Conservation (phyloP, 2,113 vertebrate genomes). For the Phoxinus phoxinus region DNA sequence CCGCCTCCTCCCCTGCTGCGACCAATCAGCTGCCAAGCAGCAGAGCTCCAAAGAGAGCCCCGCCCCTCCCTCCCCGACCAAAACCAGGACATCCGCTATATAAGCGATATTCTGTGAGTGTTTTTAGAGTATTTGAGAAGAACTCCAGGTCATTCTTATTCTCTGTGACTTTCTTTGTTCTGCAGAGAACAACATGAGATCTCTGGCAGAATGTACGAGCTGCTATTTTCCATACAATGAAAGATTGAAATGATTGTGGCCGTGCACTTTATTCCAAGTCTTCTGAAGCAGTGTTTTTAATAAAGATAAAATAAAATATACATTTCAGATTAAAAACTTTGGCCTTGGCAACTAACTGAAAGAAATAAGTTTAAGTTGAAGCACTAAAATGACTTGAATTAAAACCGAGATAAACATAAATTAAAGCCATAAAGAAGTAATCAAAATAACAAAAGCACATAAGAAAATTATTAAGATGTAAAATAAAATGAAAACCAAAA, state of each 20-base stretch:
- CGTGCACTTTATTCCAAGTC: background rate
- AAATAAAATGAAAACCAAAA: background rate
- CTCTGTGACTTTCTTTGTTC: background rate
- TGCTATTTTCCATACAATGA: background rate
- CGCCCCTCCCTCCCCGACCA: conserved; percentile 91
- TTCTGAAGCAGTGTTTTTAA: background rate
- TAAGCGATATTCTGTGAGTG: conserved; percentile 81
- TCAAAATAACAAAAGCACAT: too few relatives aligned
- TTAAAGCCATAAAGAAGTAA: background rate
- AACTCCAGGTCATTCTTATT: background rate
- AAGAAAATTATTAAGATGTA: background rate
- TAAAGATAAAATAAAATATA: background rate
- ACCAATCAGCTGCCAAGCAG: conserved; percentile 80
- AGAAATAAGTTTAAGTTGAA: too few relatives aligned
- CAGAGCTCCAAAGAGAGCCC: conserved; percentile 78
- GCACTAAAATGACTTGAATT: background rate
- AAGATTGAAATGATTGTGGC: background rate
- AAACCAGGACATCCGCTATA: conserved; percentile 91
- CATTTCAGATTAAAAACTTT: background rate
- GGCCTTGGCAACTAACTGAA: background rate
- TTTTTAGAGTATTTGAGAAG: background rate
- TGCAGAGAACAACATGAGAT: background rate
- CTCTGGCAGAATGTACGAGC: background rate
- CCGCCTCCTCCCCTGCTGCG: conserved; percentile 70
- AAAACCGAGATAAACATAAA: background rate